Base-by-base conservation (phyloP, 2,113 vertebrate genomes). In the Propithecus coquereli region DNA sequence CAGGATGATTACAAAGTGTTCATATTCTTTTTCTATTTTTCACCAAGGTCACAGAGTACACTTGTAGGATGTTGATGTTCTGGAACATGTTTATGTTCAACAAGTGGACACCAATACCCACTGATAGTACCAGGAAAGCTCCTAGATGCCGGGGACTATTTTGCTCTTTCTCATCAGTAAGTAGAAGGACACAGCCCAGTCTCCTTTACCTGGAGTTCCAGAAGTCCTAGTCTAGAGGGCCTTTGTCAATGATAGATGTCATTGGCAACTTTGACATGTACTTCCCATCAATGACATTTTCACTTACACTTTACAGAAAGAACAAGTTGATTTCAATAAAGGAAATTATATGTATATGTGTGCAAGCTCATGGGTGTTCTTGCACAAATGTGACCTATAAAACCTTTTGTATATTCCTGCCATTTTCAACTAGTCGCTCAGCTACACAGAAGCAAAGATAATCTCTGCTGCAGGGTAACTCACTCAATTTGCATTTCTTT, bases 401-500 rank as follows among this genome's bases (percentile, higher is more conserved):
- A 57, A 76, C 4, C 23, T 52, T 94, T 59, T 76, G 4, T 66
- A 37, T 74, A 9, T 40, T 47, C 50, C 43, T 87, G 16, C 85
- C 27, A 79, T 80, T 93, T 13, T 91, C 4, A 13, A 92, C 93
- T n/a, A 87, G 13, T 61, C 73, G 32, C 16, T 50, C 23, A 34
- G 9, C 23, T 87, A 59, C 74, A 89, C n/a, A 76, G 68, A 94
- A 47, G 25, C 32, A 92, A 79, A 76, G 59, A 76, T 57, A 63
- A 90, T 63, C 32, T 50, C 27, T 79, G 20, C 65, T 70, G 27
- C 54, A 86, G 47, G 8, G 65, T 88, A 86, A 86, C 11, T 87
- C 80, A 54, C 14, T 52, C 43, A 92, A 20, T 88, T 73, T 91
- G 66, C 50, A 79, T 63, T 90, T 94, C 20, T 92, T 92, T 90